Evolutionary conservation across 2,113 vertebrate species (phyloP).

Genomic region (Narcine bancroftii): DNA sequence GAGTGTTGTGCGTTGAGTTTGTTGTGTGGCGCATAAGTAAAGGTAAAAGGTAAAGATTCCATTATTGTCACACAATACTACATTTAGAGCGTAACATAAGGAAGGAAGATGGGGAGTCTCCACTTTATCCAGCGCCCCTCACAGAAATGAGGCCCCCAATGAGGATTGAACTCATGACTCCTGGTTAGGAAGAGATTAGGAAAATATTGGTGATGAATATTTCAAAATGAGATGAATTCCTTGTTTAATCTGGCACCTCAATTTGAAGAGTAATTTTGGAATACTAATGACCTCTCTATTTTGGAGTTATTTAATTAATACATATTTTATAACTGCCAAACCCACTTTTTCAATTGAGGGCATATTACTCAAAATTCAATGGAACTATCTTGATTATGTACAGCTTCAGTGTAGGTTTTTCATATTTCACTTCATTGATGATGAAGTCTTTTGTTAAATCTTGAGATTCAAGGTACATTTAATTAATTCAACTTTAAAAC

Average conservation of each 20-base stretch:
- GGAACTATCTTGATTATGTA: neutral
- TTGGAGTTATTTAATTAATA: neutral
- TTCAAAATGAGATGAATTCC: neutral
- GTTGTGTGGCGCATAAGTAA: neutral
- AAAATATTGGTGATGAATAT: neutral
- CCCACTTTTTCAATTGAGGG: neutral
- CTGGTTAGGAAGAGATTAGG: too few relatives aligned
- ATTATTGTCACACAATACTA: too few relatives aligned
- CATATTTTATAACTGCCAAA: neutral
- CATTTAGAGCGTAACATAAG: too few relatives aligned
- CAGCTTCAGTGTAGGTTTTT: neutral
- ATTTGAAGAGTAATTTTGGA: neutral
- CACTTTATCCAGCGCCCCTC: too few relatives aligned
- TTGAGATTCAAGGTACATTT: slow-evolving; percentile 58
- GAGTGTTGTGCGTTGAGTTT: neutral
- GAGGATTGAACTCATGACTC: too few relatives aligned
- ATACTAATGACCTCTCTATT: neutral
- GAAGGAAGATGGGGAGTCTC: too few relatives aligned
- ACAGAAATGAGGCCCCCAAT: too few relatives aligned
- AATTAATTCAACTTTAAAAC: slow-evolving; percentile 65
- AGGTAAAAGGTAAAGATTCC: too few relatives aligned
- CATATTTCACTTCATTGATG: neutral
- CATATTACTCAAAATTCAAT: neutral
- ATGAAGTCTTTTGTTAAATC: slow-evolving; percentile 44
- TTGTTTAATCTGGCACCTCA: neutral